phyloP scores from a whole-genome alignment of 2,797 vertebrate species.

The Sebastes cheni region DNA sequence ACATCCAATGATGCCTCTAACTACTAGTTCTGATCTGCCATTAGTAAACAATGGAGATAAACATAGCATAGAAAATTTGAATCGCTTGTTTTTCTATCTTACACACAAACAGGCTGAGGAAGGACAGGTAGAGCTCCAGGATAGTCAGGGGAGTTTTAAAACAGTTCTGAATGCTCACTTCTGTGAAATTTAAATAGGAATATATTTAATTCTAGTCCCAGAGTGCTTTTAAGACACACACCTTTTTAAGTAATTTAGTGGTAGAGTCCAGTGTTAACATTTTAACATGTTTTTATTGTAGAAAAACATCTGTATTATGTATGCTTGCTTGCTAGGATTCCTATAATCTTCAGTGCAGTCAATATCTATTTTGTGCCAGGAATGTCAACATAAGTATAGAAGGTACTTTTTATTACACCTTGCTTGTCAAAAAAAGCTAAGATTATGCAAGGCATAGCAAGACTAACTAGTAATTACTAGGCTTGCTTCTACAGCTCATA shows the following conservation, averaged over 20 bases:
- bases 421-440: not conserved
- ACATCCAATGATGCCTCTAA: constrained; percentile 47
- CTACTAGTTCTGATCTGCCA: constrained; percentile 40
- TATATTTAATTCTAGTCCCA: not conserved
- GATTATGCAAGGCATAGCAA: not conserved
- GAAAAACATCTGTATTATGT: not conserved
- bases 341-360: not conserved
- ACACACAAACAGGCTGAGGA: not conserved
- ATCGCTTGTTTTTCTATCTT: constrained; percentile 25
- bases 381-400: not conserved
- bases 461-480: constrained; percentile 7
- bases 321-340: not conserved
- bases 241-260: not conserved
- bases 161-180: not conserved
- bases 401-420: not conserved
- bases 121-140: not conserved
- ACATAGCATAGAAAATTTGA: constrained; percentile 15
- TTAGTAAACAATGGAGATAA: constrained; percentile 48
- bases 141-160: not conserved
- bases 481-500: not conserved
- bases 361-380: not conserved
- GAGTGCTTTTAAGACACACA: not conserved
- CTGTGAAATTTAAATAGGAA: not conserved
- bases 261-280: not conserved
- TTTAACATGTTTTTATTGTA: not conserved